Base-by-base conservation (phyloP, 2,797 vertebrate genomes). In the Anomalospiza imberbis region DNA sequence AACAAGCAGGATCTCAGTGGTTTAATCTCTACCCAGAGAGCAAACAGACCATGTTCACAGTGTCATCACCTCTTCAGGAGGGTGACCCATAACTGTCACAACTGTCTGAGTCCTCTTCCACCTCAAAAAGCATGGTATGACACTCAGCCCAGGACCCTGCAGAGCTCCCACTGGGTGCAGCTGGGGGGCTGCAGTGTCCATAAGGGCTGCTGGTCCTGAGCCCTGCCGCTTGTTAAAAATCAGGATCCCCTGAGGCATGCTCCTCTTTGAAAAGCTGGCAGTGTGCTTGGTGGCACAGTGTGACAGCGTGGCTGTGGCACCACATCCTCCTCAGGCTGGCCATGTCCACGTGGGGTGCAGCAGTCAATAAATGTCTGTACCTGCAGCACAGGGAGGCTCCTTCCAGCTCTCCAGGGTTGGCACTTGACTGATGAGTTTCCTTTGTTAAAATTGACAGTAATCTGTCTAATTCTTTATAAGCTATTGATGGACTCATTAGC, bases 281-380 rank as follows among this genome's bases (percentile, higher is more conserved):
- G 14, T 3, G 2, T 16, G 48, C 7, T 2, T 55, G 60, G 36
- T 12, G 58, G 38, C 38, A 40, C 38, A 40, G 38, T 13, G 12
- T 12, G 38, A 10, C 38, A 40, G 12, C 13, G 51, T 16, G 60
- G 24, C 54, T 3, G 19, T 12, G 55, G 29, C 47, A 12, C 15
- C 58, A 10, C 40, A 1, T 2, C 36, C 58, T 50, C 15, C 40
- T 14, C 2, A 20, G 51, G 50, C 75, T 85, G 72, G 13, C 31
- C 54, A 1, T 25, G 38, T 10, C 6, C 53, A 1, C 0, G 0
- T 14, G 47, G 13, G n/a, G 20, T 4, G 0, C 36, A 25, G 2
- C 12, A 44, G 21, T 51, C 40, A 24, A 24, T 61, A 71, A 66
- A 48, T 12, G 16, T 17, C 16, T 26, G 31, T 20, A 34, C 42